phyloP scores from a whole-genome alignment of 2,888 invertebrate genomes.

The Drosophila eohydei region DNA sequence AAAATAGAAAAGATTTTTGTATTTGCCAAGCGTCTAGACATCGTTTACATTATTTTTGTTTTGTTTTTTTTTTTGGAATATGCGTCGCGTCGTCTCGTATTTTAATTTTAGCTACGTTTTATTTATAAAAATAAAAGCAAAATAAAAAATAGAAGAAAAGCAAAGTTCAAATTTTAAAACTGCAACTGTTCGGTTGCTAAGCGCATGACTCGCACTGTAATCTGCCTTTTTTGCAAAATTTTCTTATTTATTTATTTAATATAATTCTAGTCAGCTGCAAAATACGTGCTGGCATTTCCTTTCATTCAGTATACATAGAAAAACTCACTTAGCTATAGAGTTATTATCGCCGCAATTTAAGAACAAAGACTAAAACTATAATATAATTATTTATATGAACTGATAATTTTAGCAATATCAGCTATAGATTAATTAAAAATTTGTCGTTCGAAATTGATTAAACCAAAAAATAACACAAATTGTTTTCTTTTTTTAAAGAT shows the following conservation, averaged over 20 bases:
- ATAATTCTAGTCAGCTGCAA: not conserved
- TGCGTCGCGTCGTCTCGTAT: slow-evolving; percentile 68
- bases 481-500: not conserved
- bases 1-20: slow-evolving; percentile 55
- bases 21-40: slow-evolving; percentile 13
- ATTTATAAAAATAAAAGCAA: slow-evolving; percentile 41
- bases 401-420: not conserved
- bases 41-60: not conserved
- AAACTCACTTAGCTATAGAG: not conserved
- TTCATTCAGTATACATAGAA: slow-evolving; percentile 10
- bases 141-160: slow-evolving; percentile 7
- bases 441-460: not conserved
- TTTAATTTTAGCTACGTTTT: slow-evolving; percentile 63
- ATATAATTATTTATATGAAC: not conserved
- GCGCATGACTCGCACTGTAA: slow-evolving; percentile 40
- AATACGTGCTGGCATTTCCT: slow-evolving; percentile 63
- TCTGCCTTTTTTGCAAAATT: slow-evolving; percentile 20
- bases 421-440: too few relatives aligned
- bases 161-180: slow-evolving; percentile 54
- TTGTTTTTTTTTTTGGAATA: slow-evolving; percentile 30
- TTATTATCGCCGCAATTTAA: not conserved
- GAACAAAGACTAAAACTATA: not conserved
- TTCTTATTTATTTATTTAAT: slow-evolving; percentile 7
- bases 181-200: slow-evolving; percentile 23
- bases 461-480: not conserved